Evolutionary conservation across 2,113 vertebrate genomes (phyloP).

Genomic region (Pelecanoides urinatrix): DNA sequence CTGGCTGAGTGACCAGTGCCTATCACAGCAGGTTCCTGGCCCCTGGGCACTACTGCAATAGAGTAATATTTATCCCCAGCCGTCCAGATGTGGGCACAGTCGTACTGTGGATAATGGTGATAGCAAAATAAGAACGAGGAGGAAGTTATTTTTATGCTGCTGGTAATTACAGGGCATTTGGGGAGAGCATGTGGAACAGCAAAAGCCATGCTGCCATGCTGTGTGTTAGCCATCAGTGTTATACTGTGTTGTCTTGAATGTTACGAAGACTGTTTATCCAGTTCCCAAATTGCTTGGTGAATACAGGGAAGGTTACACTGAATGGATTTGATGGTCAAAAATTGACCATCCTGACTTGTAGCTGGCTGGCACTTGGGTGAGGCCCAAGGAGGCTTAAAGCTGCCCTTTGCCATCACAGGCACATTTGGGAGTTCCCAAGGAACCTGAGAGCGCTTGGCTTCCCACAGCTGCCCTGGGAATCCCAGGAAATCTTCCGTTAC

Average conservation of each 20-base stretch:
- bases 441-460: not conserved
- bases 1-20: not conserved
- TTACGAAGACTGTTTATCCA: not conserved
- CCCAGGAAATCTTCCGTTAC: not conserved
- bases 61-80: not conserved
- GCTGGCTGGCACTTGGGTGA: not conserved
- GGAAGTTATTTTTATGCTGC: not conserved
- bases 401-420: not conserved
- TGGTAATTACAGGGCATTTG: not conserved
- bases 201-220: not conserved
- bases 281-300: not conserved
- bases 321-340: not conserved
- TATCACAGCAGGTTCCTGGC: not conserved
- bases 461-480: not conserved
- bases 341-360: not conserved
- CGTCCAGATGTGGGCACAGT: not conserved
- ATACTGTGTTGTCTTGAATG: not conserved
- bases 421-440: not conserved
- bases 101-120: not conserved
- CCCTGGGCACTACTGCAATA: not conserved
- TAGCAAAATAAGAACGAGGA: not conserved
- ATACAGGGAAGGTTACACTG: not conserved
- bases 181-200: not conserved
- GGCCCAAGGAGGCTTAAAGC: not conserved
- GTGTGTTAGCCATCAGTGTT: not conserved